These are phyloP conservation scores for Aleiodes alternator DNA, from an alignment of 2,888 invertebrate genomes.

Conservation along the genomic window DNA sequence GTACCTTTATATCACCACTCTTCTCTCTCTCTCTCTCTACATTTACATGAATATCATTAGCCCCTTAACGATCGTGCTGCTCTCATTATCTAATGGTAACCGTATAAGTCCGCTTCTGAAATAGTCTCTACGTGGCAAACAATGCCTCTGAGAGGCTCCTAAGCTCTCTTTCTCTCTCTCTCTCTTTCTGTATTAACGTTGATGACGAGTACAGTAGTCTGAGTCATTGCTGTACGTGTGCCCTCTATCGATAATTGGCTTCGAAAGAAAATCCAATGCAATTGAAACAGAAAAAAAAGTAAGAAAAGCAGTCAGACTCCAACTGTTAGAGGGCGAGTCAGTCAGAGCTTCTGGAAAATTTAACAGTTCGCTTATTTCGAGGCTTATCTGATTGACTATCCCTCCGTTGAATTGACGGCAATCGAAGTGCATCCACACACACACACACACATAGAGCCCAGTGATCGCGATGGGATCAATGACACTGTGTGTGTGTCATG, in stretches of 20 bases:
- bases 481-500: not conserved
- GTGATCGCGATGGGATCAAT: slow-evolving; percentile 20
- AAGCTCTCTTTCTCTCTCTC: not conserved
- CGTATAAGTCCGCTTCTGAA: slow-evolving; percentile 19
- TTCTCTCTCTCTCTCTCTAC: slow-evolving; percentile 4
- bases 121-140: slow-evolving; percentile 26
- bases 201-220: slow-evolving; percentile 28
- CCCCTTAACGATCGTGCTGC: slow-evolving; percentile 29
- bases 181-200: not conserved
- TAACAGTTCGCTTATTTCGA: slow-evolving; percentile 27
- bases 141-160: slow-evolving; percentile 19
- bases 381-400: slow-evolving; percentile 22
- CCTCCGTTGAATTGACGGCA: slow-evolving; percentile 21
- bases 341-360: slow-evolving; percentile 10
- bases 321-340: not conserved
- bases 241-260: slow-evolving; percentile 17
- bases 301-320: too few species aligned
- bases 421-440: not conserved
- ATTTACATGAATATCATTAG: slow-evolving; percentile 36
- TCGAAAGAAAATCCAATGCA: slow-evolving; percentile 18
- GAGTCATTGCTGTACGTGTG: slow-evolving; percentile 27
- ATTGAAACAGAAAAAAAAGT: not conserved
- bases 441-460: too few species aligned
- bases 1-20: not conserved
- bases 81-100: slow-evolving; percentile 23